Evolutionary conservation across 2,113 vertebrate species (phyloP).

Genomic region (Vicugna pacos): DNA sequence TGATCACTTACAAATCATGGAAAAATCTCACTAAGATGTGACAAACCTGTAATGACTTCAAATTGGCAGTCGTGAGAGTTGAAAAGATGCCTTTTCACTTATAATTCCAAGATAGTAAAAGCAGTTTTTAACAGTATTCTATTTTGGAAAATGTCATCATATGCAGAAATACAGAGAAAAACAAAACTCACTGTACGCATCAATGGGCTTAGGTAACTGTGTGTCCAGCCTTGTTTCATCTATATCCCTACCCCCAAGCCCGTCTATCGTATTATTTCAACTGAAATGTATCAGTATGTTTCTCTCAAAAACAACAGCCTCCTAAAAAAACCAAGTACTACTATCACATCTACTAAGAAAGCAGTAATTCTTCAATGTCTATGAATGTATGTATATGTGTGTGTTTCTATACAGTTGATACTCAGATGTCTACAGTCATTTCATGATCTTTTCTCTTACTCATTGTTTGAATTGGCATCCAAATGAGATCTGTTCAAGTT

Average conservation of each 20-base stretch:
- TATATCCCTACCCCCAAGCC: neutral
- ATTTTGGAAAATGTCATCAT: neutral
- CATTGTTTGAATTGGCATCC: neutral
- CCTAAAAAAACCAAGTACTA: neutral
- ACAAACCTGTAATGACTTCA: neutral
- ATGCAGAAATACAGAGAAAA: constrained; percentile 28
- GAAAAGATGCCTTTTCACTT: constrained; percentile 18
- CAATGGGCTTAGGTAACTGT: neutral
- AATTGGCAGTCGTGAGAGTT: neutral
- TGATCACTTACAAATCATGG: constrained; percentile 51
- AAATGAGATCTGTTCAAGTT: neutral
- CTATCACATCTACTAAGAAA: neutral
- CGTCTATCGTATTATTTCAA: neutral
- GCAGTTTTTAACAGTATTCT: neutral
- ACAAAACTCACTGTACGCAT: neutral
- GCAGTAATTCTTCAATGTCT: neutral
- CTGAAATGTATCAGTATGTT: neutral
- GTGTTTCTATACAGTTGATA: neutral
- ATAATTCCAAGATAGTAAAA: neutral
- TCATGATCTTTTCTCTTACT: neutral
- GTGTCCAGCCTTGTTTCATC: neutral
- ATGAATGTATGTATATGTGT: neutral
- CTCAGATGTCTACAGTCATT: neutral
- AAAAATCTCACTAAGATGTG: constrained; percentile 34
- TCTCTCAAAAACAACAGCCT: neutral